Evolutionary conservation across 2,888 invertebrate species (phyloP), one percentile per base, ranked within the genome.

Genomic region (Harmothoe impar): DNA sequence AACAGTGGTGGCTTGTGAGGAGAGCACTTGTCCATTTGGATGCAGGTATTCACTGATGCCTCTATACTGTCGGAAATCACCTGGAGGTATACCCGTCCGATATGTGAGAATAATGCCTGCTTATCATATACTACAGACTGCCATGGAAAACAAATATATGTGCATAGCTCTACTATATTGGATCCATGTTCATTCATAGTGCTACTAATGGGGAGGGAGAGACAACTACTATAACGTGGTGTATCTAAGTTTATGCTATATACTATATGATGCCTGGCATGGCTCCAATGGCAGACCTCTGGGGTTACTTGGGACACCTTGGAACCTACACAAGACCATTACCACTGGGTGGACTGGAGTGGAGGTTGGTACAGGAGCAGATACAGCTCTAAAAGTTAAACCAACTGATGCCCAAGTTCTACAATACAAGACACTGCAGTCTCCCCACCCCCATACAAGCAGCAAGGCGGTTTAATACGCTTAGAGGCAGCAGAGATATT

Each of bases 1-100:
- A 62, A 20, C 62, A 3, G 23, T 62, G n/a, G 62, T 62, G 23
- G 20, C 20, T 1, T n/a, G 62, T 43, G 20, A 62, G 62, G 62
- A 62, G 62, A n/a, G n/a, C 62, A 62, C 62, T 20, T 62, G 62
- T 62, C 62, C n/a, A 62, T 62, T 62, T 62, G 62, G 62, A 62
- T 62, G 62, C 62, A 62, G 62, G 62, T 62, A 62, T 62, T 62
- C 15, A 62, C n/a, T 20, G 20, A 20, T 62, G n/a, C 62, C n/a
- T 62, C 23, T 62, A 62, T n/a, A n/a, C n/a, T n/a, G n/a, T n/a
- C 12, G 20, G 62, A n/a, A 62, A 62, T 62, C 62, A n/a, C n/a
- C 62, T 62, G 3, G 23, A 43, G 43, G 62, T 62, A 62, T 62
- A 3, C 62, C 62, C 15, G 20, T 20, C 3, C 15, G 23, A 62